Evolutionary conservation across 2,113 vertebrate genomes (phyloP), one percentile per base, ranked within the genome.

Genomic region (Phodopus roborovskii): DNA sequence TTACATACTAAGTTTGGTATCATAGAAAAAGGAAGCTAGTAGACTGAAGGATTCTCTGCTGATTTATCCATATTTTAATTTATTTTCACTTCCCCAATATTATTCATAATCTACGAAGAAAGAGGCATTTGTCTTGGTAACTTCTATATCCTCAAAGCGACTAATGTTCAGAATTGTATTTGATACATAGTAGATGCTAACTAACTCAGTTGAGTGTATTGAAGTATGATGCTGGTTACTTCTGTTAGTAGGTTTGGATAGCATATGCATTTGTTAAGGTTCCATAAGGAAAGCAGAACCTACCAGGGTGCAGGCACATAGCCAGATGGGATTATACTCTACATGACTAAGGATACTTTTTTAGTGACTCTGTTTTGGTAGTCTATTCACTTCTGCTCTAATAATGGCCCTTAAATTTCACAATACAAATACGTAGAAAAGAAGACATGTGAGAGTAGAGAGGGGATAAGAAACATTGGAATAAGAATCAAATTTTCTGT

Each of bases 1-100:
- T 73, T 74, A 48, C 60, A 78, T 7, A 30, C 66, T 83, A 90
- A 66, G 15, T 95, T 93, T 96, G 58, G 95, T 96, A 71, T 1
- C 71, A 22, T 7, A 66, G 36, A 88, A 91, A 42, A 48, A 79
- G 6, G 24, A 93, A 94, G 68, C 28, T 84, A 94, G 60, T 39
- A 62, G 20, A 50, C 45, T 93, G 36, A 96, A 71, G 90, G 7
- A 53, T 84, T 95, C 93, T 68, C 24, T 24, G 48, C 3, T 91
- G 60, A 13, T 16, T 89, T 83, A 73, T 70, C 92, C 45, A 39
- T 60, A 66, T 66, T 24, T 26, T 92, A 81, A 66, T 82, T 96
- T 93, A 56, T 92, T 93, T 95, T 81, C 5, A 70, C 81, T 42
- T 79, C 20, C 3, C 26, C 70, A 64, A 53, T 86, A 68, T 16